Base-by-base conservation (phyloP, 2,888 invertebrate species). In the Uropetala carovei region DNA sequence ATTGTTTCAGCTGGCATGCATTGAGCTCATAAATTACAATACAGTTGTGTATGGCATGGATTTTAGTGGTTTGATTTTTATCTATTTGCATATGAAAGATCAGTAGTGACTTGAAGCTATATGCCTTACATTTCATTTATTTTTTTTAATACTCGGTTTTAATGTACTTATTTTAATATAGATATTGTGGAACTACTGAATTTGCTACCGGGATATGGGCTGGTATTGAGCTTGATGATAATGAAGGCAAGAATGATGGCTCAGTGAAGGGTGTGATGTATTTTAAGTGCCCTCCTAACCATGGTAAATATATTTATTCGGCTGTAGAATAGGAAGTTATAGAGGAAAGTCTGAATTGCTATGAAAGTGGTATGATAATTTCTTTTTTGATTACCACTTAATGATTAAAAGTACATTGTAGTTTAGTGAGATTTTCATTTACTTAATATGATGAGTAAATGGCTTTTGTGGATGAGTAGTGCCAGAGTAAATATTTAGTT, bases 131-230 rank as follows among this genome's bases (percentile, higher is more conserved):
- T 43, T 43, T 43, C 5, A 43, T 43, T 43, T 43, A 43, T 3
- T 43, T 43, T 43, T 43, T 43, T 43, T 43, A 43, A 43, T 43
- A 43, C 43, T 43, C 43, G 5, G 43, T 94, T 13, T 92, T 16
- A 57, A 58, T 89, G 93, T 95, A 59, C 95, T 95, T 93, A 59
- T 59, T 27, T 86, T 43, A 89, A 89, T 89, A 30, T 59, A 89
- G 89, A 89, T 89, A 64, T 60, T 95, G 95, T 94, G 95, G 95
- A 75, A 95, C 95, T 30, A 95, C 95, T 92, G 95, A 95, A 93
- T 96, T 96, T 94, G 95, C 95, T 9, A 93, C 94, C 68, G 96
- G 96, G n/a, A 94, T 96, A 27, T 96, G 96, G 96, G 95, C 95
- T 22, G 96, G 96, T 43, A 95, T 96, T 85, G 96, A 96, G 93